Base-by-base conservation (phyloP, 2,888 invertebrate species). In the Elegia similella region DNA sequence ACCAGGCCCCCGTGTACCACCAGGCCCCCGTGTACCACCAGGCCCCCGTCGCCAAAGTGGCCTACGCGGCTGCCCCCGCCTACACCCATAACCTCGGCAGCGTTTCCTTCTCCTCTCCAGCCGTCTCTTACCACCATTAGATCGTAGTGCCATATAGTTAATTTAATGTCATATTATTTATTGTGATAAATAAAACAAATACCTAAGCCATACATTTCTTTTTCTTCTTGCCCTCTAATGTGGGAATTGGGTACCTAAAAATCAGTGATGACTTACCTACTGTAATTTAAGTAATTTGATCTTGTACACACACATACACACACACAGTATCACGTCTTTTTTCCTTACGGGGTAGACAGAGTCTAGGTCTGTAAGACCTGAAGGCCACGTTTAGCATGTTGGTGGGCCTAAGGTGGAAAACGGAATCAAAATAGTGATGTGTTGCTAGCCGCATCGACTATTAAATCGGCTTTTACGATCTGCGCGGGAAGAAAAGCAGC, bases 41-140 rank as follows among this genome's bases (percentile, higher is more conserved):
- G 2, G 70, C 63, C 2, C 63, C 58, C 52, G 55, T 61, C 13
- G 65, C 70, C 47, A 70, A 67, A 56, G 55, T 63, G 29, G 62
- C 60, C 34, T 69, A 68, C 60, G 62, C n/a, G n/a, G n/a, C 72
- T 3, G 57, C 63, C 23, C 64, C 63, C 7, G 56, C 67, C 44
- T 57, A 65, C 23, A 64, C 70, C 43, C 70, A 68, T 52, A 64
- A 63, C n/a, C 71, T 73, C 48, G 82, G 80, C 13, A 82, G 83
- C 59, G 83, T 85, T 60, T 71, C 76, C 60, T 88, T 70, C 78
- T 80, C 87, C 12, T 87, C 88, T 34, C 87, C 88, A 47, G 72
- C 75, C 60, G 76, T 79, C 63, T 82, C 87, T 42, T 90, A 90
- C 79, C 83, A 87, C 42, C 89, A 90, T 75, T 90, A 86, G 75